These are phyloP conservation scores for Porites australiensis DNA, from an alignment of 64 coral and sea anemone species.

Conservation along the genomic window DNA sequence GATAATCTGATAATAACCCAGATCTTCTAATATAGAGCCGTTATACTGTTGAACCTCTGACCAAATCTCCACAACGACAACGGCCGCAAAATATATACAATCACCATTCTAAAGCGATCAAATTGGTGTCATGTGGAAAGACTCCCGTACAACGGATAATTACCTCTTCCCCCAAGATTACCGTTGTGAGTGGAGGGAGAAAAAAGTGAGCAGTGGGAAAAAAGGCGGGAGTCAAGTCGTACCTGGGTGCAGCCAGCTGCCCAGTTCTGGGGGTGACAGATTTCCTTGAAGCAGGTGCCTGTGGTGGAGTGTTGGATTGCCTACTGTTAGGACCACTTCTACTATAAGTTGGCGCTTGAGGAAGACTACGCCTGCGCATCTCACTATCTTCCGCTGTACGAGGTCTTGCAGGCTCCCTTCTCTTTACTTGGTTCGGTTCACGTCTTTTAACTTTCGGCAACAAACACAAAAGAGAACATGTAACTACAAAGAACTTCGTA, in stretches of 20 bases:
- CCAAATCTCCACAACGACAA: too few species aligned
- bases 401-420: conserved; percentile 19
- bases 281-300: not conserved
- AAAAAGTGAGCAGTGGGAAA: too few species aligned
- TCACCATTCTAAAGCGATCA: too few species aligned
- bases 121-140: too few species aligned
- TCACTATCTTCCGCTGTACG: conserved; percentile 35
- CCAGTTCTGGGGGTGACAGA: conserved; percentile 52
- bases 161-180: not conserved
- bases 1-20: too few species aligned
- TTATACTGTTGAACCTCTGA: too few species aligned
- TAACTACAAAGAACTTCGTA: too few species aligned
- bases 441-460: conserved; percentile 4
- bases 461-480: not conserved
- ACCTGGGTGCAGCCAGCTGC: conserved; percentile 66
- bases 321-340: not conserved
- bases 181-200: not conserved
- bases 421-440: conserved; percentile 48
- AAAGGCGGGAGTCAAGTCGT: not conserved
- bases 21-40: too few species aligned
- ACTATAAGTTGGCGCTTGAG: conserved; percentile 55
- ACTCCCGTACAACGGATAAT: too few species aligned
- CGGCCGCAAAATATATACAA: too few species aligned
- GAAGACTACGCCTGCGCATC: conserved; percentile 59
- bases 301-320: not conserved